Evolutionary conservation across 1,140 invertebrate genomes (phyloP), one percentile per base, ranked within the genome.

Genomic region (Triops cancriformis): DNA sequence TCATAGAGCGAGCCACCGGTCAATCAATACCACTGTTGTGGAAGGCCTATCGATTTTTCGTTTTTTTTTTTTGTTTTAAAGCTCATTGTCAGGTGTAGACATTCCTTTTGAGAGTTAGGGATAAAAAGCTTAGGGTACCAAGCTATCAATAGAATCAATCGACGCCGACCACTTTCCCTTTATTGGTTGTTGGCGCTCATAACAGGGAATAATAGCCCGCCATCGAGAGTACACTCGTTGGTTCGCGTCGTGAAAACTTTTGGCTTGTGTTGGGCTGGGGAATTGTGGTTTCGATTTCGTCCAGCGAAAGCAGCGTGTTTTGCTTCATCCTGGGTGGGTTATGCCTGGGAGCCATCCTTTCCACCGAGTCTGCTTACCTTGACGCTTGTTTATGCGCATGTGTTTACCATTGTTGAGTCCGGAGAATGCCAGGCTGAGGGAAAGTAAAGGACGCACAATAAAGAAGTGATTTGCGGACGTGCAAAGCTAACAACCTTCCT

Each of bases 371-470:
- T 64, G 10, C 51, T 64, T 64, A 64, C 51, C 51, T 64, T 64
- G 51, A 64, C n/a, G 51, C 51, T 64, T 64, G 51, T 64, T 64
- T 64, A 64, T 64, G 51, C 7, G 51, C 51, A 64, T 64, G 18
- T 64, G 51, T 9, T 64, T 64, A 23, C 51, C 23, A 64, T 64
- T 10, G 7, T 64, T 64, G 23, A 23, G 23, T 18, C 51, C 51
- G 51, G 18, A 64, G 51, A n/a, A n/a, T 64, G 14, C 18, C 6
- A 64, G 14, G 51, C 14, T 64, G 14, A 64, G n/a, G 51, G 51
- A 64, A 64, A 64, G 51, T 64, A 64, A 12, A 64, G 14, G 23
- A 18, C 23, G 18, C 51, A 14, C 51, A 64, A n/a, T 64, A 23
- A 23, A n/a, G 51, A 64, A 64, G 6, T n/a, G 23, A 0, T 64